Evolutionary conservation across 2,888 invertebrate species (phyloP), one percentile per base, ranked within the genome.

Genomic region (Lasioglossum pauxillum): DNA sequence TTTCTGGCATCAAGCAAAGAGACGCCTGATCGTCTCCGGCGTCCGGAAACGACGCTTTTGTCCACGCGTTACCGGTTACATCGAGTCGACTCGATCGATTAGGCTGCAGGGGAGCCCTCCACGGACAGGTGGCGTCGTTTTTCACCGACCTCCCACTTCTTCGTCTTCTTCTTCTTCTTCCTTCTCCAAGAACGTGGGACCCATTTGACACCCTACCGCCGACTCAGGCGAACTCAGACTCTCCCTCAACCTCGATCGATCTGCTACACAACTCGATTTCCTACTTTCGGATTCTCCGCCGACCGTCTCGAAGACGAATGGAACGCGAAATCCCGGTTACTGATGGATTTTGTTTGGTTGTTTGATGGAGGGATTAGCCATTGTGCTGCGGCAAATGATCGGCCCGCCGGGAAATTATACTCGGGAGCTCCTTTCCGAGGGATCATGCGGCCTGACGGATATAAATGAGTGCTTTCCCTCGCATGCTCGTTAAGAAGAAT

Each of bases 51-150:
- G 80, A 75, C 84, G 88, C 91, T 89, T 89, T 91, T 91, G 91
- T 91, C 86, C 90, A 85, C 88, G 82, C 81, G 89, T 89, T 89
- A 91, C 90, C 90, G 82, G 83, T 88, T 89, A 91, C 90, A 88
- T 84, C 84, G 69, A 78, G 87, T 85, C 85, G 84, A 86, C 86
- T 87, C 89, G 82, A 91, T 91, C 91, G 91, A 90, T 91, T 90
- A 91, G 88, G 79, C 76, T 78, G 88, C 83, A 8, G 85, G 77
- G 87, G 73, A 72, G 67, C 35, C 23, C 75, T 75, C 49, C 79
- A 78, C 67, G 81, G 90, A 90, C 90, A 91, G 90, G 89, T 89
- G 84, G 64, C 87, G 83, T 91, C 91, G 90, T 91, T 91, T 91
- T 91, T 91, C 91, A 91, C 64, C 72, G 88, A 75, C 71, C 90